Conservation (phyloP, 2,888 invertebrate genomes). For the Drosophila antonietae region DNA sequence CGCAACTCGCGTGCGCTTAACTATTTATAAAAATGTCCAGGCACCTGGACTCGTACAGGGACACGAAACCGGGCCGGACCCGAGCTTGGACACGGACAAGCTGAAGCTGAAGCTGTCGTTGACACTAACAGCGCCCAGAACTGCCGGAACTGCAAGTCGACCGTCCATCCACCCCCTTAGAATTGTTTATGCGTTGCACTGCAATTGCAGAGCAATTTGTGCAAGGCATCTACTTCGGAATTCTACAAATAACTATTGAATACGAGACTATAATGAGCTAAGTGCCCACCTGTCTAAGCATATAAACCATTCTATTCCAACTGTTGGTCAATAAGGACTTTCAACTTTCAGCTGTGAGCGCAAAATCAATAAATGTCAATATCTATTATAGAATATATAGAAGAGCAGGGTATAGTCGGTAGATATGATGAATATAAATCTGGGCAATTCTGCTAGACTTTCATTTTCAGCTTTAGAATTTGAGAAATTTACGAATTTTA, state of each 20-base stretch:
- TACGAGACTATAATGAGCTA: not conserved
- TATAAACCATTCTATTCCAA: not conserved
- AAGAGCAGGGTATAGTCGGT: not conserved
- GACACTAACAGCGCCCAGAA: not conserved
- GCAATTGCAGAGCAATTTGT: not conserved
- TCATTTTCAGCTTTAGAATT: not conserved
- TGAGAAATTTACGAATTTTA: no score
- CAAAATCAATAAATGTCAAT: conserved; percentile 1
- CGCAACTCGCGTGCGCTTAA: conserved; percentile 16
- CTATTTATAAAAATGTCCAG: conserved; percentile 40
- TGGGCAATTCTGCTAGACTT: not conserved
- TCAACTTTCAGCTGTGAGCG: not conserved
- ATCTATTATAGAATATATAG: not conserved
- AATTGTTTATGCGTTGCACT: not conserved
- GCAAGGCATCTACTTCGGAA: not conserved
- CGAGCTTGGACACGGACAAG: conserved; percentile 3
- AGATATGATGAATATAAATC: not conserved
- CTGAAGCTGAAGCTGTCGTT: not conserved
- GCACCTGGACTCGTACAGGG: conserved; percentile 1
- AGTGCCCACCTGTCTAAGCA: not conserved
- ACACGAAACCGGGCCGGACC: not conserved
- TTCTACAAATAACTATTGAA: conserved; percentile 1
- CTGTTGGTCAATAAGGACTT: not conserved
- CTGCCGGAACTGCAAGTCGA: conserved; percentile 8
- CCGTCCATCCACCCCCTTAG: not conserved